A percentile compares a stretch with the other conserved stretches of the same genome.
Conservation (phyloP, 35 echinoderm and acorn worm genomes). For the Ptychodera flava region DNA sequence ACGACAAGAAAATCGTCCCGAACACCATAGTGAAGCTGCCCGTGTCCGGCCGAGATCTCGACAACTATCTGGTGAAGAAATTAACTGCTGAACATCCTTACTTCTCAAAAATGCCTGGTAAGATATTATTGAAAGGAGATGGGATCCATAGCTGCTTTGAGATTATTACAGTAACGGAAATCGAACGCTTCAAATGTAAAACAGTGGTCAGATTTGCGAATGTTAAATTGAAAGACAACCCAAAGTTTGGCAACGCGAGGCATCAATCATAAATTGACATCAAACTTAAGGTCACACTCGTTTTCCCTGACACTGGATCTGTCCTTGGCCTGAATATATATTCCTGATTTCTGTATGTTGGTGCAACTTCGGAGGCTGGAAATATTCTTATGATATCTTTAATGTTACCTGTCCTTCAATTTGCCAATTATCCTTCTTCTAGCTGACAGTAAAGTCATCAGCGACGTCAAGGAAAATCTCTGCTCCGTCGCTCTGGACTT, state of each 20-base stretch:
- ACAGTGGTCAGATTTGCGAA: not conserved
- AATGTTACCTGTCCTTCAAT: too few relatives aligned
- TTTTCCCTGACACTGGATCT: not conserved
- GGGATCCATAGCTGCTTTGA: not conserved
- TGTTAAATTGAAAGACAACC: not conserved
- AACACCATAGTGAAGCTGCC: slow-evolving; percentile 12
- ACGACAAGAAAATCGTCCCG: not conserved
- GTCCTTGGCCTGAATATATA: too few relatives aligned
- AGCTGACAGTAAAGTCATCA: slow-evolving; percentile 7
- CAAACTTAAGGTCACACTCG: not conserved
- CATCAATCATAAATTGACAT: not conserved
- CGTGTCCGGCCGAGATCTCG: slow-evolving; percentile 21
- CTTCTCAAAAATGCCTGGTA: not conserved
- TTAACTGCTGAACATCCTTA: not conserved
- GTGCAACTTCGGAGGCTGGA: too few relatives aligned
- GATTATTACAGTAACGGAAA: not conserved
- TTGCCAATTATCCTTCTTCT: too few relatives aligned
- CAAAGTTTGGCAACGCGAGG: not conserved
- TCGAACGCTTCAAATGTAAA: not conserved
- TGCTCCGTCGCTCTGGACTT: slow-evolving; percentile 23
- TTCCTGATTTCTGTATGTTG: too few relatives aligned
- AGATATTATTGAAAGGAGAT: not conserved
- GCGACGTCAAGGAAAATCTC: slow-evolving; percentile 28
- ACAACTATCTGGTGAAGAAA: slow-evolving; percentile 14
- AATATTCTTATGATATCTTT: too few relatives aligned